These are phyloP conservation scores for Nibea coibor DNA, from an alignment of 2,113 vertebrate species.

Conservation along the genomic window DNA sequence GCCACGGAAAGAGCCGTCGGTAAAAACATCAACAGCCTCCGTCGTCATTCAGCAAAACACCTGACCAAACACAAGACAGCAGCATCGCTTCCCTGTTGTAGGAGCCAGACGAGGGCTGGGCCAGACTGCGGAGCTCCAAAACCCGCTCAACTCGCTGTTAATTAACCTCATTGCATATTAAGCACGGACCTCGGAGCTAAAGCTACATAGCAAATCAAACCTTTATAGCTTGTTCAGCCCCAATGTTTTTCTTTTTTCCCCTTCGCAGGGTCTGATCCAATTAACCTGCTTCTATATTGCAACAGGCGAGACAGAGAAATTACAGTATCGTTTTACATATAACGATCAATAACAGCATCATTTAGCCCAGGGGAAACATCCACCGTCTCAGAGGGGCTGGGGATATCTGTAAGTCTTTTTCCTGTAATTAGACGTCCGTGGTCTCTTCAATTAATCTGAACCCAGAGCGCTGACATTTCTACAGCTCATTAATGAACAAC, in stretches of 20 bases:
- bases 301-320: slow-evolving; percentile 57
- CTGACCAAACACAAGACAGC: slow-evolving; percentile 63
- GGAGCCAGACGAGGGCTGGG: not conserved
- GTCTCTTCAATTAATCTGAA: slow-evolving; percentile 75
- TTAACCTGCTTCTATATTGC: slow-evolving; percentile 61
- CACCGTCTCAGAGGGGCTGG: slow-evolving; percentile 56
- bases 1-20: slow-evolving; percentile 30
- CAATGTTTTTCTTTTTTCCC: slow-evolving; percentile 7
- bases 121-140: not conserved
- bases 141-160: slow-evolving; percentile 16
- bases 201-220: slow-evolving; percentile 43
- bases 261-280: slow-evolving; percentile 58
- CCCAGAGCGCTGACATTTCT: slow-evolving; percentile 73
- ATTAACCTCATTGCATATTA: slow-evolving; percentile 60
- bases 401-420: slow-evolving; percentile 73
- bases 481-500: slow-evolving; percentile 70
- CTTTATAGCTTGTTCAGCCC: slow-evolving; percentile 47
- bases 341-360: slow-evolving; percentile 74
- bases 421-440: slow-evolving; percentile 74
- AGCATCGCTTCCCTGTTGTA: not conserved
- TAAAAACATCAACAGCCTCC: slow-evolving; percentile 59
- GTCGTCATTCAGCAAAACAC: slow-evolving; percentile 52
- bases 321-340: slow-evolving; percentile 66
- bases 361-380: slow-evolving; percentile 63
- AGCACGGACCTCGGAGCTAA: slow-evolving; percentile 29